Conservation (phyloP, 92 coral and sea anemone species). For the Blastomussa wellsi region DNA sequence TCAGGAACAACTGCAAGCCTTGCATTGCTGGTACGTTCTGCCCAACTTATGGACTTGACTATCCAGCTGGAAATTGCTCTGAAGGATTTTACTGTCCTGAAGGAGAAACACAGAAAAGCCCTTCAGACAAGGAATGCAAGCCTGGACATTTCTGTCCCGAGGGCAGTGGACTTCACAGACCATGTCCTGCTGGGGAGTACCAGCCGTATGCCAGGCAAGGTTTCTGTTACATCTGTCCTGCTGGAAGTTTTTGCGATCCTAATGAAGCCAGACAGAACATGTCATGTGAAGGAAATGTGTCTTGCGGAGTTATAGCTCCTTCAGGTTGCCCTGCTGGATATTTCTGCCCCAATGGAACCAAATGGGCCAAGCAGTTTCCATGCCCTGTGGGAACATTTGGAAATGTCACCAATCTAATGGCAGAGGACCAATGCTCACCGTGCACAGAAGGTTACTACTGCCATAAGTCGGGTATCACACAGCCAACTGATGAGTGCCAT, state of each 20-base stretch:
- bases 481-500: conserved; percentile 82
- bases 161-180: conserved; percentile 88
- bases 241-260: conserved; percentile 98
- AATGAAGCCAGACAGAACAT: conserved; percentile 85
- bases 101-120: conserved; percentile 88
- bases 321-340: conserved; percentile 93
- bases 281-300: conserved; percentile 81
- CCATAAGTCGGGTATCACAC: conserved; percentile 76
- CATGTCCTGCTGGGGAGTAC: conserved; percentile 90
- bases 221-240: conserved; percentile 79
- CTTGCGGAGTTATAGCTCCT: conserved; percentile 84
- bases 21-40: conserved; percentile 95
- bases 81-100: conserved; percentile 96
- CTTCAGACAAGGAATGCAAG: conserved; percentile 92
- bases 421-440: conserved; percentile 69
- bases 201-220: conserved; percentile 82
- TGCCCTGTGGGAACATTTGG: conserved; percentile 96
- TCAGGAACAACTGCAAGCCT: conserved; percentile 89
- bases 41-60: conserved; percentile 72
- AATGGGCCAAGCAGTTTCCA: conserved; percentile 78
- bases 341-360: conserved; percentile 87
- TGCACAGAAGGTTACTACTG: conserved; percentile 91
- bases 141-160: conserved; percentile 98
- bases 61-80: conserved; percentile 93
- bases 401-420: conserved; percentile 71